phyloP scores from a whole-genome alignment of 2,888 invertebrate species.

The Andrena camellia region DNA sequence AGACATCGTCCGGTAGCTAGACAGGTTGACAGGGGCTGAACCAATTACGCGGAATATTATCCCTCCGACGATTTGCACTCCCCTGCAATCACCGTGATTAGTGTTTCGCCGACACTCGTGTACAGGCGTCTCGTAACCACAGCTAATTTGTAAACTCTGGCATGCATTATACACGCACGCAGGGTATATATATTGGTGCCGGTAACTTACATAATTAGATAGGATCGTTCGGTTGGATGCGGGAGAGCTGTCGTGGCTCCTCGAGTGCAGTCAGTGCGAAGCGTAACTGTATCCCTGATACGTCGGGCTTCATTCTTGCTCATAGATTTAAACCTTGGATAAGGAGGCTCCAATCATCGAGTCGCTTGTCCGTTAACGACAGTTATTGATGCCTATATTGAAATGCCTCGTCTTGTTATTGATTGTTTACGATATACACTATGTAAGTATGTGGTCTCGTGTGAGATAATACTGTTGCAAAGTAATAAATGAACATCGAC shows the following conservation, averaged over 20 bases:
- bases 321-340: constrained; percentile 55
- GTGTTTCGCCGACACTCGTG: constrained; percentile 77
- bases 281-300: constrained; percentile 62
- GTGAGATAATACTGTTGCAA: too few species aligned
- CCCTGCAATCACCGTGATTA: constrained; percentile 83
- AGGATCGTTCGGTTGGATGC: constrained; percentile 59
- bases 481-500: too few species aligned
- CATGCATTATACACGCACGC: constrained; percentile 52
- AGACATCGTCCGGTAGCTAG: constrained; percentile 81
- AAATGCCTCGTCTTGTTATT: constrained; percentile 30
- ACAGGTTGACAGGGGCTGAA: constrained; percentile 83
- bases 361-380: constrained; percentile 33
- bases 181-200: constrained; percentile 14
- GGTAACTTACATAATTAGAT: constrained; percentile 70
- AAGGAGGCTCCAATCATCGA: constrained; percentile 45
- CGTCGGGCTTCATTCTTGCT: constrained; percentile 45
- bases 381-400: constrained; percentile 39
- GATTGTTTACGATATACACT: constrained; percentile 16
- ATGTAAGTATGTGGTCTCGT: too few species aligned
- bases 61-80: constrained; percentile 80
- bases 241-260: constrained; percentile 51
- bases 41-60: constrained; percentile 83
- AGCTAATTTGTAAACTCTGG: constrained; percentile 82
- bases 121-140: constrained; percentile 77
- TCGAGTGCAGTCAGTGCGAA: constrained; percentile 43